phyloP scores from a whole-genome alignment of 2,888 invertebrate genomes.

The Andrena haemorrhoa region DNA sequence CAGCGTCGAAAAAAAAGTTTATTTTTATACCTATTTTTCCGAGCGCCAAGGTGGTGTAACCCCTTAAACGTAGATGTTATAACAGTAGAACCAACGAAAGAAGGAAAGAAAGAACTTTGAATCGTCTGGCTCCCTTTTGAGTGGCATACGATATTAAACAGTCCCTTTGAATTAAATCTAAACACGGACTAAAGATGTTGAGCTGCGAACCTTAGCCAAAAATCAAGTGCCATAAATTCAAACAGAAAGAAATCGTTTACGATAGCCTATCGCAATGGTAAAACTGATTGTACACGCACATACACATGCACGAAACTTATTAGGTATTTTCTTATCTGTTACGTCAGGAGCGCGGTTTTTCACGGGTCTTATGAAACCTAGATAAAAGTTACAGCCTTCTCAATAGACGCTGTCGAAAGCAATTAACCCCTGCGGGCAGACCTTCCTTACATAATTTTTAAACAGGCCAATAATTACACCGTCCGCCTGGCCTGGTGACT shows the following conservation, averaged over 20 bases:
- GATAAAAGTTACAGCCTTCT: conserved; percentile 19
- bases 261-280: neutral
- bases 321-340: conserved; percentile 13
- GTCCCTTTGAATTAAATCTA: too few species aligned
- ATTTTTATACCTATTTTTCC: too few species aligned
- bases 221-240: neutral
- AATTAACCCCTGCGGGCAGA: conserved; percentile 15
- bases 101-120: too few species aligned
- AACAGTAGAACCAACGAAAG: too few species aligned
- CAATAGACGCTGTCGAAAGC: conserved; percentile 8
- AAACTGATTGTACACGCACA: neutral
- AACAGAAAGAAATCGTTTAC: neutral
- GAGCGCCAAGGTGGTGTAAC: too few species aligned
- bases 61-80: too few species aligned
- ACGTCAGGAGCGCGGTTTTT: neutral
- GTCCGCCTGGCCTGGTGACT: conserved; percentile 45
- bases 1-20: too few species aligned
- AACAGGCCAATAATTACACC: conserved; percentile 33
- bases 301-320: neutral
- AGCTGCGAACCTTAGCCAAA: too few species aligned
- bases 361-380: neutral
- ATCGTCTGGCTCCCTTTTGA: too few species aligned
- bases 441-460: conserved; percentile 22
- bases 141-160: too few species aligned
- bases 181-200: too few species aligned